phyloP scores from a whole-genome alignment of 2,113 vertebrate species.

The Cyprinodon tularosa region DNA sequence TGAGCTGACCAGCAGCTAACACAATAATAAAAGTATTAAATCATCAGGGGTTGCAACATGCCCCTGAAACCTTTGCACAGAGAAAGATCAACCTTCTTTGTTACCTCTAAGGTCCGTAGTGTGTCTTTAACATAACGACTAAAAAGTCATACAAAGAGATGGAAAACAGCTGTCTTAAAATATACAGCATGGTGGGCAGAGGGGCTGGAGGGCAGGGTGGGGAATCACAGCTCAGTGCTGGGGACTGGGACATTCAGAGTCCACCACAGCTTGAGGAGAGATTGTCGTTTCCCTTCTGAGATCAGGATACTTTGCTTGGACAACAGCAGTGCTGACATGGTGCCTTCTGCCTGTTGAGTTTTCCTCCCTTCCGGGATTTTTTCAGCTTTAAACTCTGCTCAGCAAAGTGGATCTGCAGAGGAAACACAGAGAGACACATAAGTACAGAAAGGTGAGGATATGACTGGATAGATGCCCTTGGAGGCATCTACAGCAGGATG shows the following conservation, averaged over 20 bases:
- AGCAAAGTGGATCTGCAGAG: constrained; percentile 86
- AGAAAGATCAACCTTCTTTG: not conserved
- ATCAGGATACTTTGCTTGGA: constrained; percentile 53
- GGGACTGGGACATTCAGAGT: constrained; percentile 49
- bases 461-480: not conserved
- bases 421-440: constrained; percentile 8
- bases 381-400: constrained; percentile 82
- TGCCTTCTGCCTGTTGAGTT: constrained; percentile 14
- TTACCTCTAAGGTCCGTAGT: constrained; percentile 19
- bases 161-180: constrained; percentile 70
- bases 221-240: constrained; percentile 43
- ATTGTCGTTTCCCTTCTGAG: constrained; percentile 72
- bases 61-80: constrained; percentile 18
- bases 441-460: not conserved
- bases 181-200: constrained; percentile 54
- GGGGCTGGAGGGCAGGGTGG: constrained; percentile 11
- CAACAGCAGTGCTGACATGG: constrained; percentile 1
- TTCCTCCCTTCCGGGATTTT: constrained; percentile 6
- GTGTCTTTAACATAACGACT: constrained; percentile 56
- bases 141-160: constrained; percentile 75
- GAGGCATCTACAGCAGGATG: not conserved
- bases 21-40: constrained; percentile 52
- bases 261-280: constrained; percentile 61
- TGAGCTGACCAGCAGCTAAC: constrained; percentile 93
- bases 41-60: not conserved